These are phyloP conservation scores for Laupala kohalensis DNA, from an alignment of 1,140 invertebrate species.

Conservation along the genomic window DNA sequence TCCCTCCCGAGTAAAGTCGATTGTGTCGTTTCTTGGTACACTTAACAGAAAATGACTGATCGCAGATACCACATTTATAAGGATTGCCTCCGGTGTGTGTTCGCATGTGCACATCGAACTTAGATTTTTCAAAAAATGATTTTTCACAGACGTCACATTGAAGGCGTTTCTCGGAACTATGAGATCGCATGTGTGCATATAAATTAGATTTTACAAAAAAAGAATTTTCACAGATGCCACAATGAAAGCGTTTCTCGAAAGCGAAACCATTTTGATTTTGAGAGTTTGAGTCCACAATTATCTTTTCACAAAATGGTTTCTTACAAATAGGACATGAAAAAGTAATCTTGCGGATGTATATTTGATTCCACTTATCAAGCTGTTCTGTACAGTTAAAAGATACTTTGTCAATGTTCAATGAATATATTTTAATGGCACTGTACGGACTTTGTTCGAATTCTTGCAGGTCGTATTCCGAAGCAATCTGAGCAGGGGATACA, in stretches of 20 bases:
- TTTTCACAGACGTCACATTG: not conserved
- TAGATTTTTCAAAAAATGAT: not conserved
- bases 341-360: slow-evolving; percentile 31
- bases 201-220: slow-evolving; percentile 53
- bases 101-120: slow-evolving; percentile 32
- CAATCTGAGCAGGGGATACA: too few relatives aligned
- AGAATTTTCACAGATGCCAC: slow-evolving; percentile 47
- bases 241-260: slow-evolving; percentile 49
- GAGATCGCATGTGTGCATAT: not conserved
- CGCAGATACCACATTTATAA: slow-evolving; percentile 49
- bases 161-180: not conserved
- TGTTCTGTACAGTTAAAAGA: too few relatives aligned
- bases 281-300: slow-evolving; percentile 53
- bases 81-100: slow-evolving; percentile 32
- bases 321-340: slow-evolving; percentile 51
- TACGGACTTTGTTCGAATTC: too few relatives aligned
- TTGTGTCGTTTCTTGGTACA: slow-evolving; percentile 55
- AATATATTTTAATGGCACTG: too few relatives aligned
- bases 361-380: too few relatives aligned
- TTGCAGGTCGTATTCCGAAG: too few relatives aligned
- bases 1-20: slow-evolving; percentile 50
- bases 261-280: slow-evolving; percentile 52
- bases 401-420: too few relatives aligned
- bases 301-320: slow-evolving; percentile 53
- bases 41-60: slow-evolving; percentile 52